These are phyloP conservation scores for Mergus octosetaceus DNA, from an alignment of 2,797 vertebrate species.

Conservation along the genomic window DNA sequence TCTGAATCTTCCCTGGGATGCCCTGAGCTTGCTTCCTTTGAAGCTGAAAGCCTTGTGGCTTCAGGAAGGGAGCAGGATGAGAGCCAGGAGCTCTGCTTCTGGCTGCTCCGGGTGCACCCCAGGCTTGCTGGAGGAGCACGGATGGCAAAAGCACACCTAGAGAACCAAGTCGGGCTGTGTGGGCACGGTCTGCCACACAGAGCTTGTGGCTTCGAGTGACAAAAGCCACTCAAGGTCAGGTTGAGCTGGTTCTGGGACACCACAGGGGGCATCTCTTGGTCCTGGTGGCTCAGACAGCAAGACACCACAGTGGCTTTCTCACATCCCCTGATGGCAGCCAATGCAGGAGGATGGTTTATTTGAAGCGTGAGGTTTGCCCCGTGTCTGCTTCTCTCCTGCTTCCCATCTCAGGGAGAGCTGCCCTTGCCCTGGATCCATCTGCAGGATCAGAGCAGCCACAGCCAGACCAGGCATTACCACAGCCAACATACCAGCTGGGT, in stretches of 20 bases:
- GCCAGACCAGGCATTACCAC: not conserved
- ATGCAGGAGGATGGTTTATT: not conserved
- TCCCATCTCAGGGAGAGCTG: not conserved
- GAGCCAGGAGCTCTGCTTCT: not conserved
- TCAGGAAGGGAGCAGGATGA: not conserved
- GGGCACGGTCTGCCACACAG: accelerated
- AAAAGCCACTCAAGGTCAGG: not conserved
- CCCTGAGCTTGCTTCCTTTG: not conserved
- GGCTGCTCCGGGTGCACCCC: accelerated
- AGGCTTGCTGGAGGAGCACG: not conserved
- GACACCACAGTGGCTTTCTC: not conserved
- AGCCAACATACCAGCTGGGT: not conserved
- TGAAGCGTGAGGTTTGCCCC: not conserved
- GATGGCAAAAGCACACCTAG: not conserved
- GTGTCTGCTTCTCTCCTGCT: not conserved
- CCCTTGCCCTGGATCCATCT: not conserved
- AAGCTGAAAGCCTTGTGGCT: not conserved
- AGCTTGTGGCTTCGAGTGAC: not conserved
- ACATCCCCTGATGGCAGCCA: not conserved
- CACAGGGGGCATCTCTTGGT: too few relatives aligned
- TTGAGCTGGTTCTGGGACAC: not conserved
- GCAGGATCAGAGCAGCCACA: not conserved
- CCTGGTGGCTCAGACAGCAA: too few relatives aligned
- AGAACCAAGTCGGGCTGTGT: not conserved
- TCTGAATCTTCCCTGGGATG: not conserved